These are phyloP conservation scores for Chinchilla lanigera DNA, from an alignment of 2,113 vertebrate species.

Conservation along the genomic window DNA sequence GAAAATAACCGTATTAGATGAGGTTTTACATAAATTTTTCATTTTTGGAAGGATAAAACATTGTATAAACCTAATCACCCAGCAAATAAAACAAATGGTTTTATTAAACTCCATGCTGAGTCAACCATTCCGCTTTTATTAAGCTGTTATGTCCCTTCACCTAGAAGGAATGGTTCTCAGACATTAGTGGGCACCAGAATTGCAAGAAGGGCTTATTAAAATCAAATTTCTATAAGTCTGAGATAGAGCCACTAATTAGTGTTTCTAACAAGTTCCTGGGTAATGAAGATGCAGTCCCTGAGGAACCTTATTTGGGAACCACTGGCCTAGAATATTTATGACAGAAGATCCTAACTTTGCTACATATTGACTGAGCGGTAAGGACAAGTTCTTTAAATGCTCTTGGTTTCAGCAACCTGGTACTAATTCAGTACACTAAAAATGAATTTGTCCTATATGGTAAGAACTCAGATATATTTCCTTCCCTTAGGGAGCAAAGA, in stretches of 20 bases:
- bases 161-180: slow-evolving; percentile 33
- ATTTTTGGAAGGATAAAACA: slow-evolving; percentile 53
- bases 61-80: slow-evolving; percentile 57
- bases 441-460: not conserved
- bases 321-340: not conserved
- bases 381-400: not conserved
- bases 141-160: slow-evolving; percentile 50
- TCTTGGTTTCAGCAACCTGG: not conserved
- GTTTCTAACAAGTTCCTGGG: not conserved
- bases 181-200: not conserved
- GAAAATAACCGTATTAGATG: slow-evolving; percentile 44
- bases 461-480: not conserved
- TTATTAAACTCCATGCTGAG: slow-evolving; percentile 62
- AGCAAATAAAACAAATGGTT: slow-evolving; percentile 61
- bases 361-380: not conserved
- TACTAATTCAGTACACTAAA: not conserved
- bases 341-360: not conserved
- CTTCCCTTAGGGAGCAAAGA: slow-evolving; percentile 11
- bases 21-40: slow-evolving; percentile 64
- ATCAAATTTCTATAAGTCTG: slow-evolving; percentile 1
- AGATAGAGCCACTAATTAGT: not conserved
- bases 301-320: not conserved
- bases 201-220: slow-evolving; percentile 47
- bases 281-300: not conserved
- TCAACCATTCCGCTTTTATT: slow-evolving; percentile 61